These are phyloP conservation scores for Anas georgica DNA, from an alignment of 2,797 vertebrate species.

Conservation along the genomic window DNA sequence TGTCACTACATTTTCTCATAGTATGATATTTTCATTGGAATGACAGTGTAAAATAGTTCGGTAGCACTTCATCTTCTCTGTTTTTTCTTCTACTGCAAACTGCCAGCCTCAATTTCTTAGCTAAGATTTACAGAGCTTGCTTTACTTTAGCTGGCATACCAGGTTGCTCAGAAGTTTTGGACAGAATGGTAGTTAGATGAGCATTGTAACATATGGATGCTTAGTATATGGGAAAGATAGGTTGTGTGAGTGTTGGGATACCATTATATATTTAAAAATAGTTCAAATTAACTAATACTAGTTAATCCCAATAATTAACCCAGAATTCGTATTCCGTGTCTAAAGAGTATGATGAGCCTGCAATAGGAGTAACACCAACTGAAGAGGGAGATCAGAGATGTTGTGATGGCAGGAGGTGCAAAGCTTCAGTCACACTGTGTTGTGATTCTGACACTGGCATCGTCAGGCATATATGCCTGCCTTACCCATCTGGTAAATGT, in stretches of 20 bases:
- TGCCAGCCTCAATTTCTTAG: not conserved
- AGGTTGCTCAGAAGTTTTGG: not conserved
- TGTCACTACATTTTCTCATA: not conserved
- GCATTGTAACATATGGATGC: not conserved
- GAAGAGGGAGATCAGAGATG: not conserved
- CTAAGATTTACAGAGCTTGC: not conserved
- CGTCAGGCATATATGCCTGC: not conserved
- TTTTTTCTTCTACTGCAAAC: not conserved
- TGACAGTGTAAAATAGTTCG: not conserved
- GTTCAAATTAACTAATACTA: not conserved
- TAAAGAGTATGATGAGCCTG: not conserved
- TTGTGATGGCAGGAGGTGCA: not conserved
- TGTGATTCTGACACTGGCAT: not conserved
- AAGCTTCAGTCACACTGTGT: not conserved
- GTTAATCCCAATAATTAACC: not conserved
- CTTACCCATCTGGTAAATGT: not conserved
- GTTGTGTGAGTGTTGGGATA: not conserved
- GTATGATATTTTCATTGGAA: not conserved
- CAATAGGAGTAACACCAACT: not conserved
- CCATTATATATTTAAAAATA: not conserved
- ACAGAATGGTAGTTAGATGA: not conserved
- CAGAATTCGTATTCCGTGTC: not conserved
- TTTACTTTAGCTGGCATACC: not conserved
- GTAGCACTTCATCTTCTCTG: not conserved
- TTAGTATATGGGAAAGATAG: not conserved